phyloP scores from a whole-genome alignment of 2,888 invertebrate species.

The Cacoxenus indagator region DNA sequence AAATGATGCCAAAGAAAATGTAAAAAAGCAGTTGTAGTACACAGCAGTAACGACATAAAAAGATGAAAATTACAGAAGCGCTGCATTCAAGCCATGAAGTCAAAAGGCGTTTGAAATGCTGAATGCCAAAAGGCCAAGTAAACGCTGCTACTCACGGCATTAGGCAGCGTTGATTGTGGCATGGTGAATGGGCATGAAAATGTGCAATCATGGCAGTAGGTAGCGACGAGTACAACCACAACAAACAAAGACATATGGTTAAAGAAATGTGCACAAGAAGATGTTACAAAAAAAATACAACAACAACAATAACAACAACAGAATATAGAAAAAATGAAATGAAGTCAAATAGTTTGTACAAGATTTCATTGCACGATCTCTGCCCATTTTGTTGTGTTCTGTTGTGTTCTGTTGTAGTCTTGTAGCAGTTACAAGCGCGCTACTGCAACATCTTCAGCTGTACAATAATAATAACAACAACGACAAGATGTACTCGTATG shows the following conservation, averaged over 20 bases:
- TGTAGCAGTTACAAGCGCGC: slow-evolving; percentile 4
- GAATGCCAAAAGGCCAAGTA: slow-evolving; percentile 48
- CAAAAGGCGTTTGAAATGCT: not conserved
- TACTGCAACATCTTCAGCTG: not conserved
- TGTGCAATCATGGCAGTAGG: slow-evolving; percentile 29
- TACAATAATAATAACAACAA: not conserved
- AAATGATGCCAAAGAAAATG: not conserved
- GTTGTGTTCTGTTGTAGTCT: slow-evolving; percentile 15
- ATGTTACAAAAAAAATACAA: not conserved
- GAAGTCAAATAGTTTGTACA: slow-evolving; percentile 64
- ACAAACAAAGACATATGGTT: slow-evolving; percentile 30
- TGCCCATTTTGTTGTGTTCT: slow-evolving; percentile 11
- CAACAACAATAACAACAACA: slow-evolving; percentile 1
- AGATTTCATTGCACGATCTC: slow-evolving; percentile 61
- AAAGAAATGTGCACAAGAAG: slow-evolving; percentile 41
- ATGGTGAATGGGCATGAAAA: slow-evolving; percentile 58
- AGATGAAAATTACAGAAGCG: too few relatives aligned
- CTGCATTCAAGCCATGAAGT: not conserved
- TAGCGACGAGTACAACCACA: slow-evolving; percentile 25
- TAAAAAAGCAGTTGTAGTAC: not conserved
- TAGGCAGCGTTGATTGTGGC: not conserved
- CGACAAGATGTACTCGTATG: not conserved
- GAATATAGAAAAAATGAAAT: slow-evolving; percentile 51
- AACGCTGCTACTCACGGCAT: slow-evolving; percentile 28
- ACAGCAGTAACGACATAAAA: too few relatives aligned